phyloP scores from a whole-genome alignment of 2,113 vertebrate genomes.

The Solea senegalensis region DNA sequence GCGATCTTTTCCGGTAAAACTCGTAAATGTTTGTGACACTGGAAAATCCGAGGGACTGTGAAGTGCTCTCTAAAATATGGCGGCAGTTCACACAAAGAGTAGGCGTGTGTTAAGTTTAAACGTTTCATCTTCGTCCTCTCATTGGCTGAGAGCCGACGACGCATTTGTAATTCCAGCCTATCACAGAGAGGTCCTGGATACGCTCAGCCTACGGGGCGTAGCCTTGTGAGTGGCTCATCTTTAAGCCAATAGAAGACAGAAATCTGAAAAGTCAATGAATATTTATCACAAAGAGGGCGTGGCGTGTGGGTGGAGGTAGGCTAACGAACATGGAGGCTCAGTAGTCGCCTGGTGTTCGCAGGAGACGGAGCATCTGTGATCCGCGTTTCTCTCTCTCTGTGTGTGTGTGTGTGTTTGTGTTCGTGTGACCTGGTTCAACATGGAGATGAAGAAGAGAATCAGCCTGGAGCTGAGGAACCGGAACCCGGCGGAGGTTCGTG shows the following conservation, averaged over 20 bases:
- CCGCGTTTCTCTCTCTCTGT: constrained; percentile 25
- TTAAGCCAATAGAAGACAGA: constrained; percentile 43
- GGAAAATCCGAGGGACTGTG: background rate
- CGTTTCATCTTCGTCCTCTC: constrained; percentile 16
- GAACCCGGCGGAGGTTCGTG: constrained; percentile 84
- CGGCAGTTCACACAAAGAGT: constrained; percentile 72
- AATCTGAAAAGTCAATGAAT: background rate
- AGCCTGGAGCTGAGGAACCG: constrained; percentile 89
- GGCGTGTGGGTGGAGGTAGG: constrained; percentile 77
- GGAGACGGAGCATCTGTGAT: constrained; percentile 54
- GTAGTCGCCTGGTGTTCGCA: constrained; percentile 76
- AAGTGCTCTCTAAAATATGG: constrained; percentile 29
- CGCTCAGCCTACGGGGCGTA: background rate
- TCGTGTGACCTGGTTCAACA: constrained; percentile 47
- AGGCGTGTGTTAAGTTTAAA: constrained; percentile 77
- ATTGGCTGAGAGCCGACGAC: constrained; percentile 48
- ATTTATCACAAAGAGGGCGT: constrained; percentile 73
- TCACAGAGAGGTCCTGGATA: background rate
- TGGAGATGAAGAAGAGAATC: constrained; percentile 96
- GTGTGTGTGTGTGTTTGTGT: constrained; percentile 9
- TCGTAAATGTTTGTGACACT: no score
- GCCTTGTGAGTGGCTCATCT: background rate
- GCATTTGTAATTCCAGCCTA: constrained; percentile 59
- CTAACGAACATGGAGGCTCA: constrained; percentile 90
- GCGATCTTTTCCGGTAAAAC: background rate